Conservation (phyloP, 2,113 vertebrate genomes). For the Felis catus region F.catus_Fca126_mat1.0 CM031427.1:15486501-15487000, state of each 20-base stretch:
- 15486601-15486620: no score
- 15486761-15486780: neutral
- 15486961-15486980: neutral
- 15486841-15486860: neutral
- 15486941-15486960: neutral
- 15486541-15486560: no score
- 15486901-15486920: neutral
- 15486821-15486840: neutral
- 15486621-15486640: neutral
- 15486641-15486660: neutral
- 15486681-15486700: neutral
- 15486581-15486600: no score
- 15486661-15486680: neutral
- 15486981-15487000: neutral
- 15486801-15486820: neutral
- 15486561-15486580: no score
- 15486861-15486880: neutral
- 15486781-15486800: neutral
- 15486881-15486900: neutral
- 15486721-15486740: neutral
- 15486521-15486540: no score
- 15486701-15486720: neutral
- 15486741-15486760: neutral
- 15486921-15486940: neutral
- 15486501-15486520: no score